Evolutionary conservation across 2,113 vertebrate species (phyloP).

Genomic region (Eurystomus gularis): DNA sequence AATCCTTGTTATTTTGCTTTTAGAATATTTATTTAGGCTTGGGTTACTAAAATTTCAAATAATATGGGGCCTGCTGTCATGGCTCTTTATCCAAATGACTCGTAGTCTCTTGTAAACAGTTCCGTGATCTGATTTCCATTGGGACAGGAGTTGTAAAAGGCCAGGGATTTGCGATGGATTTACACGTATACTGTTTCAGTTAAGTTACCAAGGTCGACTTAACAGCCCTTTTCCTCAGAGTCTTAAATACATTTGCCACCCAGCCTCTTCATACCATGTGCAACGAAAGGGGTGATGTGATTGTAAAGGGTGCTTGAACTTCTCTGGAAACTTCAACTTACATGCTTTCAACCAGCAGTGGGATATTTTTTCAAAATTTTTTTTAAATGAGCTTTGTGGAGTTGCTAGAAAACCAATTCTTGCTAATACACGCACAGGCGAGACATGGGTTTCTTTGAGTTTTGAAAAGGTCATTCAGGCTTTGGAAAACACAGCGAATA

Average conservation of each 20-base stretch:
- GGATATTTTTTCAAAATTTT: constrained; percentile 65
- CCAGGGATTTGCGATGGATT: constrained; percentile 91
- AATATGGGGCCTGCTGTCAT: constrained; percentile 75
- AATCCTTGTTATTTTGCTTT: constrained; percentile 79
- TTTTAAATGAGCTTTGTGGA: constrained; percentile 69
- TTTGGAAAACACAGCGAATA: not conserved
- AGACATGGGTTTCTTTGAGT: not conserved
- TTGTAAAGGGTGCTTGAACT: constrained; percentile 38
- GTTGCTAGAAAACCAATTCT: constrained; percentile 76
- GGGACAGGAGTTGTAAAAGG: constrained; percentile 84
- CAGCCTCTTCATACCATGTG: constrained; percentile 55
- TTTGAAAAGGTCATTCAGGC: not conserved
- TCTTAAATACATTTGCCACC: constrained; percentile 80
- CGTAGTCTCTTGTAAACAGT: constrained; percentile 86
- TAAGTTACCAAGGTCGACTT: constrained; percentile 86
- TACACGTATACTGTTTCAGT: constrained; percentile 96
- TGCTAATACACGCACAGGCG: not conserved
- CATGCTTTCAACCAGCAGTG: constrained; percentile 72
- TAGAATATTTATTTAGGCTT: constrained; percentile 81
- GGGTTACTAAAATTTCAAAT: constrained; percentile 84
- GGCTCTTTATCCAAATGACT: constrained; percentile 87
- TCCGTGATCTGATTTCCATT: constrained; percentile 89
- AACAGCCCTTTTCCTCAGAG: constrained; percentile 78
- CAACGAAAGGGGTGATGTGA: constrained; percentile 30
- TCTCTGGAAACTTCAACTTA: constrained; percentile 72